Evolutionary conservation across 2,113 vertebrate species (phyloP).

Genomic region (Festucalex cinctus): DNA sequence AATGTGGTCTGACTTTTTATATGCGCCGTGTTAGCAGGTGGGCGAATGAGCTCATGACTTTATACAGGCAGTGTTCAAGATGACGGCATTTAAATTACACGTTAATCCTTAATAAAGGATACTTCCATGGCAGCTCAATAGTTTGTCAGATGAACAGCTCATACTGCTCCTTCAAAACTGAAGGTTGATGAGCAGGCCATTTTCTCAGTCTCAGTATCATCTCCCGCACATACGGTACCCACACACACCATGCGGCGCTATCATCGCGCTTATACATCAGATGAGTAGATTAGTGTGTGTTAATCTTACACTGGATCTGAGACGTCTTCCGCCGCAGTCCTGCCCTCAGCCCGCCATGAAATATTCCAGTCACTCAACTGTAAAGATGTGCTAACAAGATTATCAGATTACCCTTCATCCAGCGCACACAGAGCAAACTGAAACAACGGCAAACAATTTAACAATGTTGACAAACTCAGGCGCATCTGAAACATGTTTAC

Average conservation of each 20-base stretch:
- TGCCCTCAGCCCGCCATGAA: constrained; percentile 43
- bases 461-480: constrained; percentile 29
- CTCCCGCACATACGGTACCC: constrained; percentile 1
- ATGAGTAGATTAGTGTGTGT: constrained; percentile 50
- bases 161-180: constrained; percentile 6
- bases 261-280: constrained; percentile 44
- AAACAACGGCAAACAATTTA: constrained; percentile 35
- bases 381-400: constrained; percentile 64
- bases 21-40: constrained; percentile 13
- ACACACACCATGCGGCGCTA: constrained; percentile 1
- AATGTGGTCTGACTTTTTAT: not conserved
- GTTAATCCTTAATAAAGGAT: constrained; percentile 32
- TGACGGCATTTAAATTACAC: not conserved
- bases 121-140: constrained; percentile 1
- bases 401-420: constrained; percentile 58
- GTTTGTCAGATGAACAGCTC: not conserved
- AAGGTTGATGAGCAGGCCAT: constrained; percentile 12
- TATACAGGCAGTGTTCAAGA: constrained; percentile 1
- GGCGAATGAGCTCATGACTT: constrained; percentile 12
- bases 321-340: constrained; percentile 14
- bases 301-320: constrained; percentile 49
- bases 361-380: constrained; percentile 48
- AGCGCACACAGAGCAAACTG: constrained; percentile 25
- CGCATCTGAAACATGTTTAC: constrained; percentile 37
- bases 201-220: not conserved